Percentiles rank a stretch among this genome's conserved stretches.
phyloP scores from a whole-genome alignment of 2,888 invertebrate species.

The Trimorus sp. region DNA sequence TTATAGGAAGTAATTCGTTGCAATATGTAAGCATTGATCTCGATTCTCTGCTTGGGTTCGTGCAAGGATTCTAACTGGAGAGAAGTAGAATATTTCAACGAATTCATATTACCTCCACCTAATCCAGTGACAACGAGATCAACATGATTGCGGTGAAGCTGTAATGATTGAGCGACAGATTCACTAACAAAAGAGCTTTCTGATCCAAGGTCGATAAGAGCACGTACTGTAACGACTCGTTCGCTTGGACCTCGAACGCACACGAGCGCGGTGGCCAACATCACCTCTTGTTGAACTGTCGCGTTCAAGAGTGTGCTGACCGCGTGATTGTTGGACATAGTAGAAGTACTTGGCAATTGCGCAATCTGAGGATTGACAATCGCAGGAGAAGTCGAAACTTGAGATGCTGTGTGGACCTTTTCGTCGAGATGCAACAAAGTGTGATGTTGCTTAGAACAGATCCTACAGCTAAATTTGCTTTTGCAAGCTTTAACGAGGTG shows the following conservation, averaged over 20 bases:
- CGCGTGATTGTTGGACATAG: too few species aligned
- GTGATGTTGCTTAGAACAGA: not conserved
- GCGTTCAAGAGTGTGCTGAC: not conserved
- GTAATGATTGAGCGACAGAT: not conserved
- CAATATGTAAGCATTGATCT: not conserved
- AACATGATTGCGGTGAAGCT: not conserved
- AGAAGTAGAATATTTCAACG: not conserved
- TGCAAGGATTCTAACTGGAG: not conserved
- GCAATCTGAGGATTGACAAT: not conserved
- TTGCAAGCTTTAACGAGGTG: not conserved
- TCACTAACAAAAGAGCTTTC: not conserved
- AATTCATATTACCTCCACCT: not conserved
- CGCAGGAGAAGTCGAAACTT: not conserved
- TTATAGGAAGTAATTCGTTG: not conserved
- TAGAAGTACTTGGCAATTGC: not conserved
- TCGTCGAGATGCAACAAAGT: not conserved
- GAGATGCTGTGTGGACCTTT: not conserved
- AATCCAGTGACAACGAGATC: not conserved
- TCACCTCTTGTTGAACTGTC: not conserved
- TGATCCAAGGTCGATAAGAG: not conserved
- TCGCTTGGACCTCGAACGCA: not conserved
- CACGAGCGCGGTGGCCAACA: not conserved
- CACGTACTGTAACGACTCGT: not conserved
- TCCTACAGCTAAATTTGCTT: not conserved
- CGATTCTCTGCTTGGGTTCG: not conserved